phyloP scores from a whole-genome alignment of 2,888 invertebrate genomes.

The Epinotia ramella region DNA sequence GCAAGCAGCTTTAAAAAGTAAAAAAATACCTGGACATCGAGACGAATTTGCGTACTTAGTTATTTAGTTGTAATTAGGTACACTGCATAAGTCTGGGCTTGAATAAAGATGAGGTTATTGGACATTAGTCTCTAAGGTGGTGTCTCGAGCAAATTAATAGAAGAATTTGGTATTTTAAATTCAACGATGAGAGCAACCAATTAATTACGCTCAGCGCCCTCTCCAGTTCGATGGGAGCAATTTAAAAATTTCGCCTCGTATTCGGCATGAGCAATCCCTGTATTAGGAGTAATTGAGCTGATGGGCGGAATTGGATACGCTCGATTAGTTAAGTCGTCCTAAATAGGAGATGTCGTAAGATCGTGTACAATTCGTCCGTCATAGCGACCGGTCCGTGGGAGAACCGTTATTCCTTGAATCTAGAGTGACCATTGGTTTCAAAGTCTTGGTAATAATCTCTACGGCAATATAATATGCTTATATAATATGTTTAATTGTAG shows the following conservation, averaged over 20 bases:
- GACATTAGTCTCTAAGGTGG: slow-evolving; percentile 46
- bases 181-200: slow-evolving; percentile 49
- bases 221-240: slow-evolving; percentile 59
- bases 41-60: slow-evolving; percentile 18
- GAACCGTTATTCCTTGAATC: slow-evolving; percentile 31
- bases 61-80: slow-evolving; percentile 8
- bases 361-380: slow-evolving; percentile 47
- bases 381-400: slow-evolving; percentile 40
- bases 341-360: slow-evolving; percentile 70
- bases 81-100: slow-evolving; percentile 8
- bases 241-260: slow-evolving; percentile 75
- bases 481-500: background rate
- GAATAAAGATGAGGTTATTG: slow-evolving; percentile 43
- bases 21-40: background rate
- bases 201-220: slow-evolving; percentile 60
- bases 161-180: slow-evolving; percentile 28
- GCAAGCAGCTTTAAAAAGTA: slow-evolving; percentile 4
- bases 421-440: slow-evolving; percentile 23
- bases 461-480: background rate
- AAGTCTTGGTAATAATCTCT: background rate
- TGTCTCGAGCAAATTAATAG: slow-evolving; percentile 27
- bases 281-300: slow-evolving; percentile 81
- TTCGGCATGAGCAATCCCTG: slow-evolving; percentile 73
- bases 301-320: slow-evolving; percentile 80
- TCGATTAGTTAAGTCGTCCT: slow-evolving; percentile 78